A percentile compares a stretch with the other conserved stretches of the same genome.
Conservation (phyloP, 1,140 invertebrate genomes). For the Drosophila rufa region DNA sequence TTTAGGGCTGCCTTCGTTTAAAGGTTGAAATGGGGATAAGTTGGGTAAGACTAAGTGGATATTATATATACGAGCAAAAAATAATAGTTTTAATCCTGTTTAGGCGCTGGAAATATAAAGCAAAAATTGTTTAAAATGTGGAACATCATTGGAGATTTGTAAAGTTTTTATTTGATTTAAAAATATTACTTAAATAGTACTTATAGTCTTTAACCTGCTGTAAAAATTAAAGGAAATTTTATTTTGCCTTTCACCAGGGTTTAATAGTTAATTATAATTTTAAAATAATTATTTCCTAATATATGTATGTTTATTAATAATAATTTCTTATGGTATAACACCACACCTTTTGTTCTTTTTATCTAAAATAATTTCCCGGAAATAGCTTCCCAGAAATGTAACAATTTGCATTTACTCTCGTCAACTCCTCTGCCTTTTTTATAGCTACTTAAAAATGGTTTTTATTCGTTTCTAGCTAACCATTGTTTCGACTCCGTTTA, state of each 20-base stretch:
- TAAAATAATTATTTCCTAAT: neutral
- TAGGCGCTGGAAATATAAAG: neutral
- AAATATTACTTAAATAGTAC: neutral
- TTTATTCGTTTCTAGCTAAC: slow-evolving; percentile 48
- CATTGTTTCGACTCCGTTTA: slow-evolving; percentile 34
- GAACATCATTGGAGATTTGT: neutral
- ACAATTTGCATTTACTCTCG: slow-evolving; percentile 58
- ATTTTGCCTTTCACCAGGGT: too few species aligned
- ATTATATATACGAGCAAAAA: neutral
- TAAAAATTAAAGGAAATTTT: too few species aligned
- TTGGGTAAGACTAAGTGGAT: slow-evolving; percentile 20
- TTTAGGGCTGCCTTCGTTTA: slow-evolving; percentile 14
- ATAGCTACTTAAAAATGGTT: slow-evolving; percentile 53
- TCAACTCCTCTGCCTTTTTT: slow-evolving; percentile 42
- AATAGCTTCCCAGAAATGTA: neutral
- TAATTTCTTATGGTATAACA: neutral
- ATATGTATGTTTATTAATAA: neutral
- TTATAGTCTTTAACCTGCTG: too few species aligned
- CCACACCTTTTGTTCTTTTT: neutral
- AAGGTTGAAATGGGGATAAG: slow-evolving; percentile 10
- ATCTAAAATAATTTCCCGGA: neutral
- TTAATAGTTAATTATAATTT: neutral
- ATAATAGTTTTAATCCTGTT: slow-evolving; percentile 5
- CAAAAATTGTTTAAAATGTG: neutral
- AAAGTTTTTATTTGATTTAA: neutral